Evolutionary conservation across 2,113 vertebrate genomes (phyloP).

Genomic region (Hippocampus abdominalis): DNA sequence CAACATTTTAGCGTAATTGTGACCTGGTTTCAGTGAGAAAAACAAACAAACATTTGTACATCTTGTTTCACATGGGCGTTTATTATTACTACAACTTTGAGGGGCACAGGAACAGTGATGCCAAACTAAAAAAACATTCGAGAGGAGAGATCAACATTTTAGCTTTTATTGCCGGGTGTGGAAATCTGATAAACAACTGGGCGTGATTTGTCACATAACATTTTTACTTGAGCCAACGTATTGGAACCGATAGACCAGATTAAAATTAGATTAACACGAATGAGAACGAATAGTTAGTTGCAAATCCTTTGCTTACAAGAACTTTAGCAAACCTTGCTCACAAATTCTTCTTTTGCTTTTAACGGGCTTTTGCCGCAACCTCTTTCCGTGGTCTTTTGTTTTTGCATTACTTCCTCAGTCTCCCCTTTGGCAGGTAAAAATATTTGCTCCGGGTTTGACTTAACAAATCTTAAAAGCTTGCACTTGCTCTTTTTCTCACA

Average conservation of each 20-base stretch:
- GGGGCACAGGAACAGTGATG: conserved; percentile 39
- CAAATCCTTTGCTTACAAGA: neutral
- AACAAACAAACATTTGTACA: conserved; percentile 34
- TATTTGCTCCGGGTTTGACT: neutral
- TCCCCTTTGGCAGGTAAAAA: neutral
- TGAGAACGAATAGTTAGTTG: neutral
- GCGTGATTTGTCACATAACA: neutral
- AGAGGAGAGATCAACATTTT: neutral
- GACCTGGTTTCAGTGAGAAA: conserved; percentile 52
- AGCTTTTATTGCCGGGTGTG: neutral
- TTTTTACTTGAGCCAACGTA: neutral
- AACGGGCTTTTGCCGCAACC: neutral
- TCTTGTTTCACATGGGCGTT: conserved; percentile 51
- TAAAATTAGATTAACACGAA: neutral
- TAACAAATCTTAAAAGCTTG: neutral
- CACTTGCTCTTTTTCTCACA: neutral
- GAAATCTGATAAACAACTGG: neutral
- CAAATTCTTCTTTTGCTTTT: neutral
- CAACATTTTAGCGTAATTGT: conserved; percentile 64
- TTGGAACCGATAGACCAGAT: neutral
- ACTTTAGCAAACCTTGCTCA: neutral
- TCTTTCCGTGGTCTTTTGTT: neutral
- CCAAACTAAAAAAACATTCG: neutral
- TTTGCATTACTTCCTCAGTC: neutral
- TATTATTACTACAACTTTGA: conserved; percentile 55